Evolutionary conservation across 1,140 invertebrate genomes (phyloP).

Genomic region (Dermatophagoides farinae): DNA sequence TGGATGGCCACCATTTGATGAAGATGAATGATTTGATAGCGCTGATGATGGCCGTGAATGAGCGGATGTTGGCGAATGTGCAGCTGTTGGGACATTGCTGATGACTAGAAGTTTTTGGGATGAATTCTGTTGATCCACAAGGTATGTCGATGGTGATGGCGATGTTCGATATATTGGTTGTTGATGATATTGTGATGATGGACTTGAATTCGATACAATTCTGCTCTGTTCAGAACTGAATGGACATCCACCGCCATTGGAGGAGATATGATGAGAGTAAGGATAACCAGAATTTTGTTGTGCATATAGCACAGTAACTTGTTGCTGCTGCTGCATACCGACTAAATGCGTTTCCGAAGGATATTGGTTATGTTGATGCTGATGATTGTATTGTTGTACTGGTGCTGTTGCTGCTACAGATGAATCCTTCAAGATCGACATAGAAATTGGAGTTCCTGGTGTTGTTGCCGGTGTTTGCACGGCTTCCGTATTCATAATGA

Average conservation of each 20-base stretch:
- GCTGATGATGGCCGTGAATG: neutral
- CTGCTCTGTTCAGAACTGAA: too few relatives aligned
- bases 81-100: neutral
- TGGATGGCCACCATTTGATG: neutral
- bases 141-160: neutral
- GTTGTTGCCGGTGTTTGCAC: neutral
- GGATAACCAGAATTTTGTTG: too few relatives aligned
- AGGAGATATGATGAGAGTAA: too few relatives aligned
- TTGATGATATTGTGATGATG: neutral
- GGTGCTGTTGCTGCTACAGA: neutral
- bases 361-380: neutral
- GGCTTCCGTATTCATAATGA: conserved; percentile 37
- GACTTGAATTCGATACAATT: neutral
- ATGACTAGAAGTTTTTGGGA: neutral
- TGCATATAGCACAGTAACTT: too few relatives aligned
- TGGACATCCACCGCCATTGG: too few relatives aligned
- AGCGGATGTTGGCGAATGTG: neutral
- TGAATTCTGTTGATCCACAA: neutral
- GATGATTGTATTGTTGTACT: neutral
- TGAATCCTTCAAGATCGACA: too few relatives aligned
- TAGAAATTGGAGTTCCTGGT: neutral
- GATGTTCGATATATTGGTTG: neutral
- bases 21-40: neutral
- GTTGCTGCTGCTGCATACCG: neutral
- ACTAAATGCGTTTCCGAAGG: neutral